Evolutionary conservation across 2,113 vertebrate genomes (phyloP).

Genomic region (Dicerorhinus sumatrensis): DNA sequence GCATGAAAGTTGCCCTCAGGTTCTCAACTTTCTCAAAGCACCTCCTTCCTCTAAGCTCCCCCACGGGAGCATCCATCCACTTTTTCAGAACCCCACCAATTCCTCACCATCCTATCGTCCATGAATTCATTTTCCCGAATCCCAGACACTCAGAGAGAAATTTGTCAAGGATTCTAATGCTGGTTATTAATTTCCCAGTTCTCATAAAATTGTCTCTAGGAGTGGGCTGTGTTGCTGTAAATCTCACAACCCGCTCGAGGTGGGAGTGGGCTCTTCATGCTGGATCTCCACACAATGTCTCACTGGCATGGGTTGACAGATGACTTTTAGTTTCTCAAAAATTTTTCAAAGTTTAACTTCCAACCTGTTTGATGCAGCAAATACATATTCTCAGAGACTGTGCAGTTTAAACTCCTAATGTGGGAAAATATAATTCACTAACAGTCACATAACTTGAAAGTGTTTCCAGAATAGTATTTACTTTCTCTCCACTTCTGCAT

Average conservation of each 20-base stretch:
- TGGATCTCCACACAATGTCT: too few species aligned
- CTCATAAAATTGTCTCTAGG: neutral
- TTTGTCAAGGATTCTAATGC: rapidly evolving
- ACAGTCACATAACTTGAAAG: too few species aligned
- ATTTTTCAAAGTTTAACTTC: neutral
- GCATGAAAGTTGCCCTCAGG: neutral
- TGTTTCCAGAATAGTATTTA: neutral
- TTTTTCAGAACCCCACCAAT: neutral
- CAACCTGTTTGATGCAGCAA: neutral
- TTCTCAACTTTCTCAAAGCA: neutral
- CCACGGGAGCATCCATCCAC: neutral
- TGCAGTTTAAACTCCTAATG: neutral
- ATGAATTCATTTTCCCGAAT: neutral
- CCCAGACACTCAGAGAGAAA: neutral
- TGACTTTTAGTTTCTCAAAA: neutral
- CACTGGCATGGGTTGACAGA: neutral
- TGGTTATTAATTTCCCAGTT: neutral
- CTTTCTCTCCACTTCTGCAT: neutral
- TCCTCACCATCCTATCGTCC: too few species aligned
- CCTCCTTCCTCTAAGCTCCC: too few species aligned
- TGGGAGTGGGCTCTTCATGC: neutral
- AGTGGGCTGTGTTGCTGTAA: neutral
- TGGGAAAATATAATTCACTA: neutral
- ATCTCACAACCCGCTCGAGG: rapidly evolving
- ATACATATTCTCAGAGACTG: neutral